These are phyloP conservation scores for Psittacula cyanocephala DNA, from an alignment of 2,113 vertebrate species.

Conservation along the genomic window DNA sequence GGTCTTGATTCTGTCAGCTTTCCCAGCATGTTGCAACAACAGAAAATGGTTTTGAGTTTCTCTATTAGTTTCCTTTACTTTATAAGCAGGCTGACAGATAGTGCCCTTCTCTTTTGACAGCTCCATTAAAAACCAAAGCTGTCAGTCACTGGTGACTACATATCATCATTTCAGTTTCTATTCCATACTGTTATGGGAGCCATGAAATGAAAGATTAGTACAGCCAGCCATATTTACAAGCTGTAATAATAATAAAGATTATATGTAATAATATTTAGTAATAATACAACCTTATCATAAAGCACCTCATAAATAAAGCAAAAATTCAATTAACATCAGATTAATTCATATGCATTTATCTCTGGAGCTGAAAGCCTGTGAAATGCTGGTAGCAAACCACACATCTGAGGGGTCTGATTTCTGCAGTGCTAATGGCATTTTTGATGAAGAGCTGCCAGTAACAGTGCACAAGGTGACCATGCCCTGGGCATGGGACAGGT, in stretches of 20 bases:
- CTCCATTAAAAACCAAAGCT: neutral
- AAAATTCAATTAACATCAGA: neutral
- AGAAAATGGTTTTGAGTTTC: neutral
- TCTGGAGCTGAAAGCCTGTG: neutral
- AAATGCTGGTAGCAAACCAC: neutral
- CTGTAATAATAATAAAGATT: constrained; percentile 3
- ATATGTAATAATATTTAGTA: neutral
- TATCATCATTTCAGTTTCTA: neutral
- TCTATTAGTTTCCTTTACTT: neutral
- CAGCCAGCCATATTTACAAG: neutral
- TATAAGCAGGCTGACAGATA: neutral
- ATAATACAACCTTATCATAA: neutral
- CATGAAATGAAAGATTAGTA: neutral
- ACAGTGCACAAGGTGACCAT: neutral
- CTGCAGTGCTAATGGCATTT: neutral
- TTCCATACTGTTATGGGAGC: neutral
- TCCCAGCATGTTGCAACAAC: neutral
- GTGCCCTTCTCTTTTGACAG: neutral
- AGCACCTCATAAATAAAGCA: constrained; percentile 10
- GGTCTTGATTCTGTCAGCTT: neutral
- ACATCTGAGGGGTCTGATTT: neutral
- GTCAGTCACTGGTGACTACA: neutral
- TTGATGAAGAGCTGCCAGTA: neutral
- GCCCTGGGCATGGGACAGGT: neutral
- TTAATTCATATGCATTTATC: neutral